A percentile compares a stretch with the other conserved stretches of the same genome.
phyloP scores from a whole-genome alignment of 2,888 invertebrate genomes.

The Theristus sp. region DNA sequence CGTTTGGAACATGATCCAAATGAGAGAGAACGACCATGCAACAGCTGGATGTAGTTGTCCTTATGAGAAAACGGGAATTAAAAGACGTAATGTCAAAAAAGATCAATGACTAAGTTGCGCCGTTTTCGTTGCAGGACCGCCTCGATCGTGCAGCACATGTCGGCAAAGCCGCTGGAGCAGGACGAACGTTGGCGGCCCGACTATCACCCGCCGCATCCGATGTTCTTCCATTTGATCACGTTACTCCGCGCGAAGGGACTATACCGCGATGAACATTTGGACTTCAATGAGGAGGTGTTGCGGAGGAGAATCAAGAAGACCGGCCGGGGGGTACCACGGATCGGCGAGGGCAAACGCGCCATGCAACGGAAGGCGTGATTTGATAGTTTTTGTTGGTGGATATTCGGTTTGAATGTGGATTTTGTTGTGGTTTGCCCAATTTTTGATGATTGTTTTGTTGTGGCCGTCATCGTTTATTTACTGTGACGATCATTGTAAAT shows the following conservation, averaged over 20 bases:
- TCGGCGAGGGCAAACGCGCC: slow-evolving; percentile 5
- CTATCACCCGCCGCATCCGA: slow-evolving; percentile 7
- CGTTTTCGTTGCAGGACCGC: too few relatives aligned
- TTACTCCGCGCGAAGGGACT: slow-evolving; percentile 46
- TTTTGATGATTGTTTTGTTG: too few relatives aligned
- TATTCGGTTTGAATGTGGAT: background rate
- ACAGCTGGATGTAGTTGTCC: too few relatives aligned
- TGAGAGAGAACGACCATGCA: too few relatives aligned
- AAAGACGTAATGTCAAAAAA: too few relatives aligned
- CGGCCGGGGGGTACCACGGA: slow-evolving; percentile 42
- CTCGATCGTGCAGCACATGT: too few relatives aligned
- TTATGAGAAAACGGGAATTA: too few relatives aligned
- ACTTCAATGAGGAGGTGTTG: slow-evolving; percentile 68
- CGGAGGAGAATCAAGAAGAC: slow-evolving; percentile 52
- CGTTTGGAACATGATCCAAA: too few relatives aligned
- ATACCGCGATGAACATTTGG: slow-evolving; percentile 58
- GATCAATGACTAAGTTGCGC: too few relatives aligned
- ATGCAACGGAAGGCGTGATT: background rate
- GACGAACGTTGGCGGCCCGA: background rate
- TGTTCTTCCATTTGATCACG: slow-evolving; percentile 4
- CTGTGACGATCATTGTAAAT: too few relatives aligned
- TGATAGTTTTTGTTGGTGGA: background rate
- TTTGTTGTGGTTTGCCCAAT: background rate
- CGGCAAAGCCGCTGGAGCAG: background rate
- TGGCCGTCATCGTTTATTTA: too few relatives aligned